phyloP scores from a whole-genome alignment of 2,113 vertebrate species.

The Syrmaticus mikado region DNA sequence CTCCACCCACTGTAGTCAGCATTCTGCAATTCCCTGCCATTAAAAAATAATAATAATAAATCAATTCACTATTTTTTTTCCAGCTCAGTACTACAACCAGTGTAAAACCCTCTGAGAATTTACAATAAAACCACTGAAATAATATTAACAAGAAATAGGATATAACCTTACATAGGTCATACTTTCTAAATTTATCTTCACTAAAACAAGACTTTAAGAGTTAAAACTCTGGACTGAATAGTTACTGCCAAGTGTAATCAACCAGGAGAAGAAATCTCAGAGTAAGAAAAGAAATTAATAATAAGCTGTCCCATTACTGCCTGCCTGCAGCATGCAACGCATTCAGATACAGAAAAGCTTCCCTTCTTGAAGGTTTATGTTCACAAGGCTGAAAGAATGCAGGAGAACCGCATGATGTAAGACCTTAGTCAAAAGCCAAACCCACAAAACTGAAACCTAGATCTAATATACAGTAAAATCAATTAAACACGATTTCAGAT shows the following conservation, averaged over 20 bases:
- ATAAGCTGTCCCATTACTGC: neutral
- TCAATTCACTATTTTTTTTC: neutral
- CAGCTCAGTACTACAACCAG: neutral
- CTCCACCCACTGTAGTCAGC: neutral
- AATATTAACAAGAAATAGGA: neutral
- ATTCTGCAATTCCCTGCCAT: neutral
- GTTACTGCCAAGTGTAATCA: neutral
- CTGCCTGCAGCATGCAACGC: neutral
- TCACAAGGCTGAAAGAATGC: conserved; percentile 17
- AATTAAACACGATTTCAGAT: conserved; percentile 22
- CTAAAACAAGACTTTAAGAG: neutral
- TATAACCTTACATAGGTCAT: neutral
- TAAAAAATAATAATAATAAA: too few relatives aligned
- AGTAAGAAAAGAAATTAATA: neutral
- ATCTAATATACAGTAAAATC: conserved; percentile 54
- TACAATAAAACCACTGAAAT: neutral
- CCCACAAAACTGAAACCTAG: conserved; percentile 32
- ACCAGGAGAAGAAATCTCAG: neutral
- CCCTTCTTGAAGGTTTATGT: neutral
- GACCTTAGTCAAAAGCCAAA: conserved; percentile 32
- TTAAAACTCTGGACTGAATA: neutral
- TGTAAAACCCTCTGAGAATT: neutral
- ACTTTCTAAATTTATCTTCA: neutral
- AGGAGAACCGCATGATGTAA: conserved; percentile 3
- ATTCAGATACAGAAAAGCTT: neutral